Percentiles rank a stretch among this genome's conserved stretches.
phyloP scores from a whole-genome alignment of 2,113 vertebrate species.

The Anoura caudifer region DNA sequence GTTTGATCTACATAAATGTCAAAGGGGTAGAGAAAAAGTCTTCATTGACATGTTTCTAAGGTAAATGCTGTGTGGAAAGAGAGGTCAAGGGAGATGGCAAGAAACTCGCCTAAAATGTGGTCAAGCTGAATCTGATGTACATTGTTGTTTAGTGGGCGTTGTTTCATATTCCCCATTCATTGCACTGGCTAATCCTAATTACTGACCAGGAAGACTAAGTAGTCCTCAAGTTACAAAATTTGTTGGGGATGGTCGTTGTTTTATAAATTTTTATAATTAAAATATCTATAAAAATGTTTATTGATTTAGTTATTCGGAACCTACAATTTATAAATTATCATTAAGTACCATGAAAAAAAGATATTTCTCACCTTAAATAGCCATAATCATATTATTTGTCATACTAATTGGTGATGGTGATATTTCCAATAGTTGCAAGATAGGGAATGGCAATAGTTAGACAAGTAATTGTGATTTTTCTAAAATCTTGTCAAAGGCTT shows the following conservation, averaged over 20 bases:
- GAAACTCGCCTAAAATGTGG: background rate
- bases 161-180: background rate
- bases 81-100: background rate
- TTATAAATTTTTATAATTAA: background rate
- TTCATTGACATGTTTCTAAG: background rate
- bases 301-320: background rate
- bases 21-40: background rate
- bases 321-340: background rate
- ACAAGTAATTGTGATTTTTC: background rate
- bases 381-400: background rate
- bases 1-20: background rate
- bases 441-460: background rate
- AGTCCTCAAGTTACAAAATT: background rate
- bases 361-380: background rate
- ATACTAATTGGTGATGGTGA: background rate
- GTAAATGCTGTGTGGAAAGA: background rate
- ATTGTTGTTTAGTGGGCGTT: background rate
- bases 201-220: background rate
- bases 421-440: background rate
- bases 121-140: background rate
- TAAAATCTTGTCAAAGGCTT: background rate
- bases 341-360: background rate
- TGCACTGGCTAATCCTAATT: background rate
- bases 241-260: background rate
- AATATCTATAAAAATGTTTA: background rate